Base-by-base conservation (phyloP, 2,797 vertebrate species). In the Brachymystax lenok region DNA sequence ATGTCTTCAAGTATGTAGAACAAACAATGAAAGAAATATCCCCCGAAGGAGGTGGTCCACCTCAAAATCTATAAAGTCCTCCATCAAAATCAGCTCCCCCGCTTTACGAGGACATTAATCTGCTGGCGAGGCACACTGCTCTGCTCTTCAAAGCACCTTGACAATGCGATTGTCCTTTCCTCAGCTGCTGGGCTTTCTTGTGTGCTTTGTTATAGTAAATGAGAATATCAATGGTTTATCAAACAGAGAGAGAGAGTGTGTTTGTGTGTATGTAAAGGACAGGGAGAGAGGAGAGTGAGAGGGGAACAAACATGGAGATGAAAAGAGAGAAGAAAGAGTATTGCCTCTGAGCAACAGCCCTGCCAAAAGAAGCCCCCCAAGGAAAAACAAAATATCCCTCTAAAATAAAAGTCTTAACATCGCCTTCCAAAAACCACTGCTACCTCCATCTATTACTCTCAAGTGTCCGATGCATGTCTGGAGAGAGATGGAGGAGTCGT, bases 141-240 rank as follows among this genome's bases (percentile, higher is more conserved):
- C 90, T 92, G 91, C 88, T 94, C 92, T 93, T 94, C 91, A 92
- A 92, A 94, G 90, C 90, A 94, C 92, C 91, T 93, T 91, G 89
- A 92, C 88, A 89, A 85, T 84, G 86, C 84, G 83, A 86, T 86
- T 88, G 87, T 88, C 88, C 90, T 82, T 87, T 88, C 85, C 59
- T 68, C 66, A 54, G 13, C 59, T 64, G 79, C 82, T 81, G 82
- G 85, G 81, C 79, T 84, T 90, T 86, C 87, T 82, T 84, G 72
- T 88, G 81, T 87, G 84, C 89, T 91, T 90, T 90, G 90, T 91
- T 90, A 87, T 84, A 88, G 59, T 76, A 77, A 69, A 13, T 66
- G 89, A 91, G 89, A 90, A 88, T 89, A 89, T 90, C 82, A 83
- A 90, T 89, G 90, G 89, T 92, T 92, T 89, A 93, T 92, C 90